Percentiles rank a stretch among this genome's conserved stretches.
Evolutionary conservation across 2,113 vertebrate genomes (phyloP).

Genomic region (Bombycilla garrulus): DNA sequence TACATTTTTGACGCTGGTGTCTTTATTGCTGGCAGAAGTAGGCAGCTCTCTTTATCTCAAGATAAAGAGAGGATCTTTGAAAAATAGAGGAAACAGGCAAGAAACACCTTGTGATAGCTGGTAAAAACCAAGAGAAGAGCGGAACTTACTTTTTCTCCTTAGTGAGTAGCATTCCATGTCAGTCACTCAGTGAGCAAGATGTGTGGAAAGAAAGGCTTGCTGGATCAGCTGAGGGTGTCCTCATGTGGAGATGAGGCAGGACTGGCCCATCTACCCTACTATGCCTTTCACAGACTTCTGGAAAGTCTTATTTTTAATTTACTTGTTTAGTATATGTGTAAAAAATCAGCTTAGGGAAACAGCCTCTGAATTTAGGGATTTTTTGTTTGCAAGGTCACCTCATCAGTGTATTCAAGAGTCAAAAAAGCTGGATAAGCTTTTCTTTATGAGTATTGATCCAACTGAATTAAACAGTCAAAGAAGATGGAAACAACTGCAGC

Average conservation of each 20-base stretch:
- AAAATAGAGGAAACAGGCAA: neutral
- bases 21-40: neutral
- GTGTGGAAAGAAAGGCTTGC: neutral
- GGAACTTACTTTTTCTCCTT: neutral
- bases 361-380: neutral
- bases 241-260: neutral
- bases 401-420: neutral
- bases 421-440: neutral
- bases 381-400: neutral
- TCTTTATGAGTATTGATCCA: neutral
- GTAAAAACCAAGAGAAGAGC: neutral
- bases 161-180: neutral
- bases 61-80: neutral
- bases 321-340: neutral
- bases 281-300: neutral
- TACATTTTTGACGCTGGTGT: fast-evolving
- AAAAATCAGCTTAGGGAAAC: neutral
- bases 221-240: neutral
- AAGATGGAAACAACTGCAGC: neutral
- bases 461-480: neutral
- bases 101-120: neutral
- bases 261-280: neutral
- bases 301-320: neutral
- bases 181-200: neutral
- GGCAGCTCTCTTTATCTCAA: neutral